A percentile compares a stretch with the other conserved stretches of the same genome.
phyloP scores from a whole-genome alignment of 2,113 vertebrate species.

The Mus pahari region DNA sequence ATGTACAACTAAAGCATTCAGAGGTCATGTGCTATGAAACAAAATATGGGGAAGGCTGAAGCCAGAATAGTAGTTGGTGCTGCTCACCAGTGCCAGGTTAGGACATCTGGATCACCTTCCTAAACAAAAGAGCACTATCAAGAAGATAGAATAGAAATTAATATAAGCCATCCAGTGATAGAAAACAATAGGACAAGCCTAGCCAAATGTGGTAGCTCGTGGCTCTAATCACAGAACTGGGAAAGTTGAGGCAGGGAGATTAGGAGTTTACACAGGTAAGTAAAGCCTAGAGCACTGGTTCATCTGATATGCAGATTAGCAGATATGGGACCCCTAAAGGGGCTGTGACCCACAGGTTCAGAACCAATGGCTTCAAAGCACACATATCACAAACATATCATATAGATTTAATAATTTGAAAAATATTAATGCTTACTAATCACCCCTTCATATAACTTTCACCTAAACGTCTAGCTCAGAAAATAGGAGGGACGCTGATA shows the following conservation, averaged over 20 bases:
- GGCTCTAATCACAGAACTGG: not conserved
- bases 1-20: not conserved
- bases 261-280: not conserved
- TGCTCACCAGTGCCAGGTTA: not conserved
- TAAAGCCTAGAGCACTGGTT: too few relatives aligned
- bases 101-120: not conserved
- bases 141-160: not conserved
- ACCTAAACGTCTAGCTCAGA: not conserved
- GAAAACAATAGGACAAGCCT: not conserved
- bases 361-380: not conserved
- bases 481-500: not conserved
- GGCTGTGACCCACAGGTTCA: not conserved
- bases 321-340: too few relatives aligned
- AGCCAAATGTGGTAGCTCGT: not conserved
- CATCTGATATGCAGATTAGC: not conserved
- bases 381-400: not conserved
- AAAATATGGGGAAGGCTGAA: not conserved
- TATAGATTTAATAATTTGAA: not conserved
- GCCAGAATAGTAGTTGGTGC: too few relatives aligned
- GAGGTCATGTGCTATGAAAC: not conserved
- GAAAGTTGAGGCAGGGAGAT: not conserved
- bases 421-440: not conserved
- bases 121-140: not conserved
- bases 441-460: not conserved
- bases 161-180: not conserved